Conservation (phyloP, 2,797 vertebrate genomes). For the Peromyscus aztecus region DNA sequence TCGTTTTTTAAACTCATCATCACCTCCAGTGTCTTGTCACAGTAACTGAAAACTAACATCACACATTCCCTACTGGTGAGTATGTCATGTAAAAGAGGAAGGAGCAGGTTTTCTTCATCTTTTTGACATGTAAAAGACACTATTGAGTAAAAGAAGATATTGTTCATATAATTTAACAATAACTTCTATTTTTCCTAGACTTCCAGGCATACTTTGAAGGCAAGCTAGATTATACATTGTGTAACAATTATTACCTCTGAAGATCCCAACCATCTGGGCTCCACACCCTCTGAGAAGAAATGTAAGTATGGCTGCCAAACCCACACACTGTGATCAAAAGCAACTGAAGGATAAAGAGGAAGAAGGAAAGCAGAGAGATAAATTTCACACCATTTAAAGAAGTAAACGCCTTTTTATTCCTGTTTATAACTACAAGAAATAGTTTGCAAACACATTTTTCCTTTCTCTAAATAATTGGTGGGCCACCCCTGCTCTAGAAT, state of each 20-base stretch:
- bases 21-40: neutral
- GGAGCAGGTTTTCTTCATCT: neutral
- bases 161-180: neutral
- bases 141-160: neutral
- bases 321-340: neutral
- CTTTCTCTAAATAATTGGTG: conserved; percentile 14
- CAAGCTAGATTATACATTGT: neutral
- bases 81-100: neutral
- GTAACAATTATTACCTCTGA: neutral
- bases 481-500: conserved; percentile 19
- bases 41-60: neutral
- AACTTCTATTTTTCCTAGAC: conserved; percentile 12
- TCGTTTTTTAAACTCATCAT: neutral
- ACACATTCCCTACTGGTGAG: neutral
- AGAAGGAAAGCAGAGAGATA: neutral
- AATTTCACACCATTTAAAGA: conserved; percentile 64
- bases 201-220: conserved; percentile 16
- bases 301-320: neutral
- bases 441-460: conserved; percentile 29
- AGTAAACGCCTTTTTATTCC: conserved; percentile 66
- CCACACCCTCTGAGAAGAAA: neutral
- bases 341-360: neutral
- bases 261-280: neutral
- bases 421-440: conserved; percentile 52
- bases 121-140: neutral